A percentile compares a stretch with the other conserved stretches of the same genome.
Conservation (phyloP, 2,888 invertebrate species). For the Gastrophysa polygoni region DNA sequence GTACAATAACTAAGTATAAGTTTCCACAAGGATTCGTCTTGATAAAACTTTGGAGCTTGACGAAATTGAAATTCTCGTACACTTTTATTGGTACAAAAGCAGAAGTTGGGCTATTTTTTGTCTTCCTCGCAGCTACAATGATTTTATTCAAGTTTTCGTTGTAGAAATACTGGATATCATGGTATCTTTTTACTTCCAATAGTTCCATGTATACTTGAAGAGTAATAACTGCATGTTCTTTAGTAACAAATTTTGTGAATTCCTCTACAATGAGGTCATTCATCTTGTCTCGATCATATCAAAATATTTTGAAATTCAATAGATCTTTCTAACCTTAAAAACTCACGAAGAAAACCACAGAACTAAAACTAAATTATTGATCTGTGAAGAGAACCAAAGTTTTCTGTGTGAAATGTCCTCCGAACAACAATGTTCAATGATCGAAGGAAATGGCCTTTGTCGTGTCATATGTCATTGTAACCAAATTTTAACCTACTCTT, state of each 20-base stretch:
- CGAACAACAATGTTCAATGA: no score
- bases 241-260: constrained; percentile 17
- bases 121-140: constrained; percentile 57
- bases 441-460: no score
- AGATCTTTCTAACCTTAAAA: no score
- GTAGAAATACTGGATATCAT: constrained; percentile 59
- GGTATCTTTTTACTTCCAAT: constrained; percentile 60
- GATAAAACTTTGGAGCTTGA: constrained; percentile 50
- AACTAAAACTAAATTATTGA: no score
- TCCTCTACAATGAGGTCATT: constrained; percentile 14
- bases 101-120: constrained; percentile 48
- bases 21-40: constrained; percentile 7
- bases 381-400: no score
- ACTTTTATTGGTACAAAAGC: constrained; percentile 58
- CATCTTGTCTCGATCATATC: not conserved
- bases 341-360: no score
- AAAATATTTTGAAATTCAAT: no score
- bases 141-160: constrained; percentile 53
- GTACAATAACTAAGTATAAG: constrained; percentile 55
- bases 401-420: no score
- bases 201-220: constrained; percentile 64
- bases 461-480: not conserved
- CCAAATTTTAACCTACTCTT: not conserved
- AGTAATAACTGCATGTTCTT: constrained; percentile 55
- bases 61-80: constrained; percentile 53